These are phyloP conservation scores for Microctonus brassicae DNA, from an alignment of 2,888 invertebrate genomes.

Conservation along the genomic window DNA sequence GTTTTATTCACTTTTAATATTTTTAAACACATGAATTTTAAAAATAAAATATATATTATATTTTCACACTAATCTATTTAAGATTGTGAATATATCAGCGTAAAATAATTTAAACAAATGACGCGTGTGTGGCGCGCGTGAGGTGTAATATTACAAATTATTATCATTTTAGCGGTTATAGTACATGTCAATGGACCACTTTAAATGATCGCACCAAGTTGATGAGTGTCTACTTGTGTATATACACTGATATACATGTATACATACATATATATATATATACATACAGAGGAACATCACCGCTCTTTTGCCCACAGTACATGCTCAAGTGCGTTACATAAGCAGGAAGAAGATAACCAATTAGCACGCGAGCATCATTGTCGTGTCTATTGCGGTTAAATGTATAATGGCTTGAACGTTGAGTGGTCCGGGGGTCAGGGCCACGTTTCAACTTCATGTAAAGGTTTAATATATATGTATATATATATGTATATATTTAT, in stretches of 20 bases:
- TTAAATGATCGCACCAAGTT: not conserved
- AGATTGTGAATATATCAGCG: too few species aligned
- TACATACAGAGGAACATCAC: slow-evolving; percentile 2
- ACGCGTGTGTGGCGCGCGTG: not conserved
- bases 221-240: slow-evolving; percentile 5
- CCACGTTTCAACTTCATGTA: slow-evolving; percentile 45
- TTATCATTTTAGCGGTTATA: not conserved
- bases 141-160: not conserved
- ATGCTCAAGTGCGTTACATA: slow-evolving; percentile 40
- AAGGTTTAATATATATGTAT: not conserved
- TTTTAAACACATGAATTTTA: not conserved
- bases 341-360: slow-evolving; percentile 35
- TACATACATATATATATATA: not conserved
- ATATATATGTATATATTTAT: not conserved
- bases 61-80: too few species aligned
- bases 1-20: too few species aligned
- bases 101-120: not conserved
- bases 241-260: not conserved
- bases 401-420: slow-evolving; percentile 53
- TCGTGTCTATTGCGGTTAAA: slow-evolving; percentile 53
- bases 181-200: slow-evolving; percentile 1
- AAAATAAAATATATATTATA: too few species aligned
- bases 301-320: not conserved
- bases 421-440: slow-evolving; percentile 58
- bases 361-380: slow-evolving; percentile 13